A percentile compares a stretch with the other conserved stretches of the same genome.
Conservation (phyloP, 2,888 invertebrate genomes). For the Chamaedrilus cognettii region DNA sequence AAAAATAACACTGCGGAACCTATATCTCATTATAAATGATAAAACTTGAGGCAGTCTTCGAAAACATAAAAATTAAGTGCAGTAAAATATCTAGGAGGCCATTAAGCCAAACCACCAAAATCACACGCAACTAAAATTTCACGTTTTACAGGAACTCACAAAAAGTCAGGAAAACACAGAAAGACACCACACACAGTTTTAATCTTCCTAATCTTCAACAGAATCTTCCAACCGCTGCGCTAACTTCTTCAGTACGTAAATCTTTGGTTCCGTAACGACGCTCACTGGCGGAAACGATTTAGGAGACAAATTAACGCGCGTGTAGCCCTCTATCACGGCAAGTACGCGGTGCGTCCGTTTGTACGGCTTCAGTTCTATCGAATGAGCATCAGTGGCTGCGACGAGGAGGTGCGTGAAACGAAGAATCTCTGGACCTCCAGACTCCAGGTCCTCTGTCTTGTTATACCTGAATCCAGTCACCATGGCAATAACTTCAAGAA, state of each 20-base stretch:
- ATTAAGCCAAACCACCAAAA: too few relatives aligned
- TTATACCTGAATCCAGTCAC: conserved; percentile 44
- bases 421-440: conserved; percentile 46
- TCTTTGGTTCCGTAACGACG: conserved; percentile 40
- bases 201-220: too few relatives aligned
- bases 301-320: conserved; percentile 38
- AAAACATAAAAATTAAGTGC: too few relatives aligned
- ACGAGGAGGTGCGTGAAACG: conserved; percentile 48
- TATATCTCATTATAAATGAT: too few relatives aligned
- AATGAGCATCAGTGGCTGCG: background rate
- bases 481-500: conserved; percentile 5
- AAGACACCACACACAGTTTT: too few relatives aligned
- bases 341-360: conserved; percentile 42
- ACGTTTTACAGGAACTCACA: too few relatives aligned
- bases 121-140: too few relatives aligned
- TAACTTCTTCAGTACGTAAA: conserved; percentile 42
- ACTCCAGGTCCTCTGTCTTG: conserved; percentile 53
- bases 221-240: background rate
- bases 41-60: too few relatives aligned
- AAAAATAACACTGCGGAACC: too few relatives aligned
- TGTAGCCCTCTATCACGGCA: conserved; percentile 39
- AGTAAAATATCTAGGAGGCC: too few relatives aligned
- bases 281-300: conserved; percentile 41
- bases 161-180: too few relatives aligned
- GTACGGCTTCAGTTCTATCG: conserved; percentile 39